phyloP scores from a whole-genome alignment of 2,888 invertebrate species.

The Dynastes hyllus region DNA sequence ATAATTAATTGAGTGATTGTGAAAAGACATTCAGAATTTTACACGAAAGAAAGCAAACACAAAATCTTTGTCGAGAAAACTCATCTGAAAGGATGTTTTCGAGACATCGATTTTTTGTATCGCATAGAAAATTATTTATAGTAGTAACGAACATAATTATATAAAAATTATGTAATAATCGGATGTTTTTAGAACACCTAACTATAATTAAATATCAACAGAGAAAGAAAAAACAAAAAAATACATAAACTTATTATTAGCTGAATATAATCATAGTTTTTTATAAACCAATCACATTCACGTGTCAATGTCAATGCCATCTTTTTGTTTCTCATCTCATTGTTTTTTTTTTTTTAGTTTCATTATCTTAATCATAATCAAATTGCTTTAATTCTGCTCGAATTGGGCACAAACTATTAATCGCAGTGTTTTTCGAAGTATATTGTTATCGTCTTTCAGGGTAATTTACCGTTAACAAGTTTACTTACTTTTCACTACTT shows the following conservation, averaged over 20 bases:
- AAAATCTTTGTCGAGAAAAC: no score
- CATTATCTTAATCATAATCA: no score
- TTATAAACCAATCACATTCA: neutral
- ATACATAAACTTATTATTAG: neutral
- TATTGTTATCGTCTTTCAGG: no score
- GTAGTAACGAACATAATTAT: slow-evolving; percentile 49
- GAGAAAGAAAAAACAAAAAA: neutral
- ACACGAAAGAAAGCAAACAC: neutral
- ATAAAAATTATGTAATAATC: slow-evolving; percentile 52
- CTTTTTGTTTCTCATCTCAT: neutral
- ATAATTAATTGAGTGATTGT: neutral
- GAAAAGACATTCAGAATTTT: neutral
- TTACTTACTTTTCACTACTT: no score
- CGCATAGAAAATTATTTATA: neutral
- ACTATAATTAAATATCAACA: no score
- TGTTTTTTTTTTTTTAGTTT: neutral
- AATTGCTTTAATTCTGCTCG: no score
- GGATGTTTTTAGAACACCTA: slow-evolving; percentile 40
- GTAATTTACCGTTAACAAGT: no score
- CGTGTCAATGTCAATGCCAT: neutral
- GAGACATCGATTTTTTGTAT: neutral
- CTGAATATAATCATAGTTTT: neutral
- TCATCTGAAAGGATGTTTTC: neutral
- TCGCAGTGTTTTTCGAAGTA: no score
- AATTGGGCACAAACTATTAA: no score